Conservation (phyloP, 2,113 vertebrate species). For the Anthoscopus minutus region DNA sequence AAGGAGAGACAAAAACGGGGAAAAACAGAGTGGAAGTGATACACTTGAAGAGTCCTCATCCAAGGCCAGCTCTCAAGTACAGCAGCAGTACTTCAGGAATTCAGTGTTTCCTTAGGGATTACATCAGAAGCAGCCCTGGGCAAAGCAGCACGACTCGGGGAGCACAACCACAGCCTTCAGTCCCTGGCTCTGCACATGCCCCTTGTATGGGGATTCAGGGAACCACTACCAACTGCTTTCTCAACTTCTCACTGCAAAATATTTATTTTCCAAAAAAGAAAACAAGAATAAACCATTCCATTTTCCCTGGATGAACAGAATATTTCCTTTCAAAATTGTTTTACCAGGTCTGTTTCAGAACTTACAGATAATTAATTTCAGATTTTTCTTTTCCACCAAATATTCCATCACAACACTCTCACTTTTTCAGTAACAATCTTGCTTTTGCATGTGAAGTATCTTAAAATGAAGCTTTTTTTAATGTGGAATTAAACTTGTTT, state of each 20-base stretch:
- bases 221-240: background rate
- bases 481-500: background rate
- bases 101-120: accelerated
- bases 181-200: background rate
- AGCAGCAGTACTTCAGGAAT: background rate
- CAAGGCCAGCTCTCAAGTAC: background rate
- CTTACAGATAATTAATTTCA: background rate
- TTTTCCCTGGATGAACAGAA: background rate
- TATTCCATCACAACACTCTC: background rate
- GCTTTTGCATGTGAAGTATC: background rate
- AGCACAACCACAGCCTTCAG: background rate
- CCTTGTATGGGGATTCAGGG: background rate
- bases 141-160: background rate
- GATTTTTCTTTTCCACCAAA: background rate
- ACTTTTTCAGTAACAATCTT: background rate
- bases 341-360: background rate
- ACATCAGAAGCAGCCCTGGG: background rate
- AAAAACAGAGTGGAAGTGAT: background rate
- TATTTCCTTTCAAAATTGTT: background rate
- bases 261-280: background rate
- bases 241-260: background rate
- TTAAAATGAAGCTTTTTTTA: background rate
- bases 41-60: background rate
- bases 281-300: background rate
- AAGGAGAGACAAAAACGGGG: background rate